Evolutionary conservation across 2,797 vertebrate genomes (phyloP), one percentile per base, ranked within the genome.

Genomic region (Diglossa cyanea): DNA sequence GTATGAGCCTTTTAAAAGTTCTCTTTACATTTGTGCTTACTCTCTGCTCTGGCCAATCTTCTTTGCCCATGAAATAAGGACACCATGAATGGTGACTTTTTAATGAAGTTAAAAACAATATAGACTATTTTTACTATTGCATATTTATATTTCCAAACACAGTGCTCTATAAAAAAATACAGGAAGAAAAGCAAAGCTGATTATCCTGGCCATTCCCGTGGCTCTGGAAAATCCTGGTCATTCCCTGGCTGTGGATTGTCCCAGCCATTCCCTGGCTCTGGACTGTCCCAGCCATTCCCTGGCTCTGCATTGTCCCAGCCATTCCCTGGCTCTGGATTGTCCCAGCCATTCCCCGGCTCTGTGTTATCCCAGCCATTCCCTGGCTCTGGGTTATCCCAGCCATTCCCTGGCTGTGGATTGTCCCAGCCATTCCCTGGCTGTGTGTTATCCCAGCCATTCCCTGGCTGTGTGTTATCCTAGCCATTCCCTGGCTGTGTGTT

Each of bases 301-400:
- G 47, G 24, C 23, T 48, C 24, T 15, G 47, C 1, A 1, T 0
- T 33, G 0, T 37, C 67, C 48, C 37, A 1, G 12, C 13, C 30
- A 1, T 26, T 42, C 37, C 50, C 48, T 0, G 39, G 17, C 24
- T 28, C 6, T 11, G 17, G 1, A 1, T 0, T 33, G 0, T 37
- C 71, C 54, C 42, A 1, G 50, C 10, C 28, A 1, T n/a, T n/a
- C 48, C 37, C 50, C 2, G 47, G 33, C 44, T 2, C 24, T 42
- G 7, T 2, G 1, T 1, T 21, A 1, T 17, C 16, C 7, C 30
- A 12, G 18, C 37, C 58, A 5, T 60, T 39, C 58, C 26, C 48
- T 1, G 39, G 17, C 24, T 28, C 4, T 9, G 13, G 1, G 1
- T 0, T 33, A 0, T 37, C 67, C 48, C 37, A 1, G 12, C 13